phyloP scores from a whole-genome alignment of 2,888 invertebrate species.

The Oscheius myriophilus region DNA sequence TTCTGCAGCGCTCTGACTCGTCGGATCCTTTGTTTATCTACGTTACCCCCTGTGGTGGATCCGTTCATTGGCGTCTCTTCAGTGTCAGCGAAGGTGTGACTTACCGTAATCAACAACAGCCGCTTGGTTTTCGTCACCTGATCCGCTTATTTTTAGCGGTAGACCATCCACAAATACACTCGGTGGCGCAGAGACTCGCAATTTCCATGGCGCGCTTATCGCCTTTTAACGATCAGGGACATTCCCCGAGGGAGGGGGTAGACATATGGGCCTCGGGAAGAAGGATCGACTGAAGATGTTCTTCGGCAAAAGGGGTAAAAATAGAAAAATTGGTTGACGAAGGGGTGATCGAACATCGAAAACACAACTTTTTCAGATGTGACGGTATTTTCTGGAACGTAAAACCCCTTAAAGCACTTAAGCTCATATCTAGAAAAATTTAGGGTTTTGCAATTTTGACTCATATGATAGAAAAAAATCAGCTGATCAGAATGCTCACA shows the following conservation, averaged over 20 bases:
- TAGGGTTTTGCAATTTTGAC: too few relatives aligned
- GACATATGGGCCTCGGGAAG: slow-evolving; percentile 10
- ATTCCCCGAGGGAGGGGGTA: slow-evolving; percentile 12
- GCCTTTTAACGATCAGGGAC: slow-evolving; percentile 20
- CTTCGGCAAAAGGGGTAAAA: slow-evolving; percentile 1
- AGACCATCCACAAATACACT: not conserved
- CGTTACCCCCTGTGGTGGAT: slow-evolving; percentile 59
- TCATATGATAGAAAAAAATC: too few relatives aligned
- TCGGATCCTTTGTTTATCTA: slow-evolving; percentile 42
- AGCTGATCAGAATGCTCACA: too few relatives aligned
- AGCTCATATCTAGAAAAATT: too few relatives aligned
- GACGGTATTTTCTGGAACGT: too few relatives aligned
- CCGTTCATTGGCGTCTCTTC: slow-evolving; percentile 61
- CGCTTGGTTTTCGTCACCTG: slow-evolving; percentile 14
- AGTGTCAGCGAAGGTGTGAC: slow-evolving; percentile 22
- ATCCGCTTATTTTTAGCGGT: slow-evolving; percentile 9
- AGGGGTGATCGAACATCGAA: too few relatives aligned
- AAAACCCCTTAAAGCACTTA: too few relatives aligned
- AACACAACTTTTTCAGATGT: not conserved
- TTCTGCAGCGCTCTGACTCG: slow-evolving; percentile 12
- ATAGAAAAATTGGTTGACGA: too few relatives aligned
- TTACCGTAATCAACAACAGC: slow-evolving; percentile 4
- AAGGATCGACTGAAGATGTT: not conserved
- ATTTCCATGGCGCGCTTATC: slow-evolving; percentile 12
- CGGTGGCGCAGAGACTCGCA: slow-evolving; percentile 8